phyloP scores from a whole-genome alignment of 2,113 vertebrate genomes.

The Orycteropus afer region DNA sequence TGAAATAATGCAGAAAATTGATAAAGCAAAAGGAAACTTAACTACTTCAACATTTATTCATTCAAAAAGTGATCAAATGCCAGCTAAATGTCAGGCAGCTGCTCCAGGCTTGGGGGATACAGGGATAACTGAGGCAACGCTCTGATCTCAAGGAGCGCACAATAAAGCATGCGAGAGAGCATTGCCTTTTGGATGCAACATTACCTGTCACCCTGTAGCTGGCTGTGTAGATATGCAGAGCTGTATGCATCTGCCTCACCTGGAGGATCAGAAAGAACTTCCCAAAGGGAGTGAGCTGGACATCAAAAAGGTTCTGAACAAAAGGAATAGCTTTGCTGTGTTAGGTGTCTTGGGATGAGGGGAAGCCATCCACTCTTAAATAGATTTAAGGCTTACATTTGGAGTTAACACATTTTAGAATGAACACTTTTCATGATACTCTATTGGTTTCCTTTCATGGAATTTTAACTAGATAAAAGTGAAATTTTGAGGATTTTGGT shows the following conservation, averaged over 20 bases:
- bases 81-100: neutral
- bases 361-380: constrained; percentile 1
- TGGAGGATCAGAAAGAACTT: neutral
- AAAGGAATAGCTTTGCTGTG: neutral
- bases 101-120: neutral
- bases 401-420: constrained; percentile 23
- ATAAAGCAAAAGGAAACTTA: constrained; percentile 38
- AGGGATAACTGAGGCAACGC: neutral
- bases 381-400: constrained; percentile 48
- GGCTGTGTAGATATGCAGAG: no score
- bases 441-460: constrained; percentile 52
- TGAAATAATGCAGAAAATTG: constrained; percentile 45
- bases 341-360: neutral
- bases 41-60: constrained; percentile 4
- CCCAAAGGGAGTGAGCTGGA: neutral
- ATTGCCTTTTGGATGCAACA: neutral
- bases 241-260: neutral
- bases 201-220: neutral
- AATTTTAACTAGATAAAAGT: constrained; percentile 33
- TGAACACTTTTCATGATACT: constrained; percentile 40
- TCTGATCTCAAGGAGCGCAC: neutral
- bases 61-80: constrained; percentile 40
- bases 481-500: constrained; percentile 40
- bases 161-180: neutral
- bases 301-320: neutral